phyloP scores from a whole-genome alignment of 2,888 invertebrate genomes.

The Trichogramma dendrolimi region DNA sequence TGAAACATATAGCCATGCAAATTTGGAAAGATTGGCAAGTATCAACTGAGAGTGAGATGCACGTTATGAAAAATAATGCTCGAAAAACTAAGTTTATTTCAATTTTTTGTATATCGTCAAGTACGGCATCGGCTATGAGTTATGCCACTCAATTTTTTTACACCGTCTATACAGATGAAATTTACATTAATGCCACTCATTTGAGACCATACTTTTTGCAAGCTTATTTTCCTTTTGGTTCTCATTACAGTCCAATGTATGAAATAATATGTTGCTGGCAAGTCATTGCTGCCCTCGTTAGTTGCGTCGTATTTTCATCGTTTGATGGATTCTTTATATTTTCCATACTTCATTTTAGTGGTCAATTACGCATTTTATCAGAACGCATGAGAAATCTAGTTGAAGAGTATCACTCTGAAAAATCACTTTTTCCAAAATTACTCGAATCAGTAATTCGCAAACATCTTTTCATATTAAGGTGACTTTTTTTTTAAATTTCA shows the following conservation, averaged over 20 bases:
- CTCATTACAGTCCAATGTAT: constrained; percentile 31
- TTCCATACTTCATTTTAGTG: constrained; percentile 38
- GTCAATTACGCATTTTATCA: constrained; percentile 30
- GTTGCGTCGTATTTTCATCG: constrained; percentile 33
- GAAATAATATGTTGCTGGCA: constrained; percentile 37
- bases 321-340: constrained; percentile 36
- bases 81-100: neutral
- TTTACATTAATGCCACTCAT: no score
- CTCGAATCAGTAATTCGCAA: neutral
- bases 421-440: neutral
- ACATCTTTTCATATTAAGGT: constrained; percentile 8
- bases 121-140: neutral
- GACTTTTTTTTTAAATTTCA: constrained; percentile 15
- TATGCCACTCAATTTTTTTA: no score
- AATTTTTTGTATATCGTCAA: neutral
- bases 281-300: constrained; percentile 29
- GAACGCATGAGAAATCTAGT: neutral
- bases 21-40: constrained; percentile 15
- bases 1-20: neutral
- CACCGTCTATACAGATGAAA: no score
- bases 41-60: neutral
- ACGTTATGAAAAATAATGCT: constrained; percentile 12
- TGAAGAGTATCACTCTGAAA: neutral
- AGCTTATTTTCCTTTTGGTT: constrained; percentile 35
- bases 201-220: neutral